Evolutionary conservation across 1,140 invertebrate species (phyloP).

Genomic region (Latrodectus geometricus): DNA sequence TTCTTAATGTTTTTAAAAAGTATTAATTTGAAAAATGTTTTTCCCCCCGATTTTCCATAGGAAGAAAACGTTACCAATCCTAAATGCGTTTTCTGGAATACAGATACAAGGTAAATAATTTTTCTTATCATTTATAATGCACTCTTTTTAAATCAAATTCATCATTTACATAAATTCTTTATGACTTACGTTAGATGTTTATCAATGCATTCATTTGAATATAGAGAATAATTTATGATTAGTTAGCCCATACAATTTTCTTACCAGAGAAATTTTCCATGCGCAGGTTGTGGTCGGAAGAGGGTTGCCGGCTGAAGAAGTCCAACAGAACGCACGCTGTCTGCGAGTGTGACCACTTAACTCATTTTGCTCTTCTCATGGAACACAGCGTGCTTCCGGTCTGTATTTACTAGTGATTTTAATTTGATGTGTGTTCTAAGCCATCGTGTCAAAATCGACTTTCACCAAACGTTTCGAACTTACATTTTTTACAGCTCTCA

Average conservation of each 20-base stretch:
- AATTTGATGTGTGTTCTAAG: background rate
- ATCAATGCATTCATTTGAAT: background rate
- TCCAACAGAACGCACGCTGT: slow-evolving; percentile 89
- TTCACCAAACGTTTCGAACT: background rate
- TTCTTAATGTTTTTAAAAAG: background rate
- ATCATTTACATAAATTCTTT: background rate
- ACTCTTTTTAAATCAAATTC: too few relatives aligned
- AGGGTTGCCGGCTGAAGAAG: slow-evolving; percentile 85
- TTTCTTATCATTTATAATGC: background rate
- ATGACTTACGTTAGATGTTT: too few relatives aligned
- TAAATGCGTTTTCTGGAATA: slow-evolving; percentile 95
- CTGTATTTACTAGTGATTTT: slow-evolving; percentile 21
- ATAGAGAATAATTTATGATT: background rate
- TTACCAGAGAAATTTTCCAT: slow-evolving; percentile 62
- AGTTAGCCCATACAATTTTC: background rate
- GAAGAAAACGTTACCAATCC: slow-evolving; percentile 92
- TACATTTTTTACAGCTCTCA: too few relatives aligned
- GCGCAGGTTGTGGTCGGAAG: slow-evolving; percentile 86
- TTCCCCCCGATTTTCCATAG: slow-evolving; percentile 69
- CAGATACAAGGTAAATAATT: slow-evolving; percentile 79
- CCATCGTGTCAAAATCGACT: background rate
- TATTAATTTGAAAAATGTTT: background rate
- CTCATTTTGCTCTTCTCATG: slow-evolving; percentile 96
- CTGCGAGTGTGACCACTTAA: slow-evolving; percentile 95
- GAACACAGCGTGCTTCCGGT: slow-evolving; percentile 67